These are phyloP conservation scores for Boulengeromyrus knoepffleri DNA, from an alignment of 2,113 vertebrate genomes.

Conservation along the genomic window DNA sequence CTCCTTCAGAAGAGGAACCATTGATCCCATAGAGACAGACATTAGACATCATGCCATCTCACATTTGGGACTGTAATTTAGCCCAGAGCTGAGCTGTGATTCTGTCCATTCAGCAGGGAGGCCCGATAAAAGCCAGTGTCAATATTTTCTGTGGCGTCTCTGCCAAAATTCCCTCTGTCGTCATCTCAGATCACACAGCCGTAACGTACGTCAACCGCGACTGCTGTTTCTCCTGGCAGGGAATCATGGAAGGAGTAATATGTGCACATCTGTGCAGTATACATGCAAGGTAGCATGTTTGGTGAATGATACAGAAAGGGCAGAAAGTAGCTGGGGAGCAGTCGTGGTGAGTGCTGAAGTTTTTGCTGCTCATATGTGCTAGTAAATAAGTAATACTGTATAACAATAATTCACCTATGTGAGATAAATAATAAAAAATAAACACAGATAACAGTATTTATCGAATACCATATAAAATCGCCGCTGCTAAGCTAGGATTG, in stretches of 20 bases:
- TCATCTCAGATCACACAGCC: constrained; percentile 16
- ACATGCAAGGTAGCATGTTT: background rate
- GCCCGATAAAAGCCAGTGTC: constrained; percentile 35
- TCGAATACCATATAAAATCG: background rate
- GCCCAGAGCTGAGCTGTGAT: background rate
- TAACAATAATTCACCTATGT: background rate
- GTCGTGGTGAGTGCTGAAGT: background rate
- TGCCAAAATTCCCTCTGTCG: constrained; percentile 33
- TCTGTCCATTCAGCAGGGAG: constrained; percentile 28
- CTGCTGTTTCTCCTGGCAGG: constrained; percentile 32
- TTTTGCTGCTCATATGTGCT: background rate
- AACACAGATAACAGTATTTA: background rate
- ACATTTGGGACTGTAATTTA: background rate
- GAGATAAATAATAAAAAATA: background rate
- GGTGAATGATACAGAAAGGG: background rate
- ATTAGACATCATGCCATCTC: background rate
- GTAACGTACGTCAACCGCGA: constrained; percentile 16
- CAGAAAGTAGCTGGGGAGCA: background rate
- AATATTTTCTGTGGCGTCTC: constrained; percentile 37
- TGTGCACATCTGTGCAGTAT: background rate
- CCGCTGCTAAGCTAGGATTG: background rate
- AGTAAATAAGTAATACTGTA: background rate
- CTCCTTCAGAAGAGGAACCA: background rate
- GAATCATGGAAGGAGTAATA: background rate
- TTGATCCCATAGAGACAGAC: background rate